phyloP scores from a whole-genome alignment of 2,113 vertebrate genomes.

The Oreotrochilus melanogaster region DNA sequence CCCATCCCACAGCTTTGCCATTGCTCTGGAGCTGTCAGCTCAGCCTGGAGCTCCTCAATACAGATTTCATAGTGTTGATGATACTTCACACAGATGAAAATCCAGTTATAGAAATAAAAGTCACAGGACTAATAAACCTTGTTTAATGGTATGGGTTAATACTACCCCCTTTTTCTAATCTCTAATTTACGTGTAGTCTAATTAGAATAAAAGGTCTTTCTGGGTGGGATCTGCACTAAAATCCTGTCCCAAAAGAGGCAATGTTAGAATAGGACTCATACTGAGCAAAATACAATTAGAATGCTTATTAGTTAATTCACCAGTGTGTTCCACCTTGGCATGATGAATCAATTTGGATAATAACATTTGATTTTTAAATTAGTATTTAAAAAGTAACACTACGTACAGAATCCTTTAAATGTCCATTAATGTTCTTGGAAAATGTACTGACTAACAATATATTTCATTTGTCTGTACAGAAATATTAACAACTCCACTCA shows the following conservation, averaged over 20 bases:
- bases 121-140: neutral
- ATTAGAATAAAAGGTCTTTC: neutral
- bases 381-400: neutral
- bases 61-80: neutral
- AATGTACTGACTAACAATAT: neutral
- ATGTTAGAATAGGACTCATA: neutral
- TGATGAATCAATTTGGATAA: neutral
- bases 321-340: neutral
- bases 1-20: fast-evolving
- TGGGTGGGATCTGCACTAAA: neutral
- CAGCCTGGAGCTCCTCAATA: neutral
- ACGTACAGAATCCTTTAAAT: neutral
- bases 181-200: neutral
- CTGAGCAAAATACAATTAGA: neutral
- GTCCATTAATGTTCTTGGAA: neutral
- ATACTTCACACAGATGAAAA: neutral
- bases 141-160: neutral
- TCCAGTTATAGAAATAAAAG: neutral
- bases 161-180: neutral
- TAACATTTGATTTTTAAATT: neutral
- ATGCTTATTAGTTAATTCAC: neutral
- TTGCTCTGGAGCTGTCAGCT: neutral
- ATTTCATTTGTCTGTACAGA: neutral
- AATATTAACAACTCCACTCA: neutral
- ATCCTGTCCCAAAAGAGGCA: neutral